These are phyloP conservation scores for Beaufortia kweichowensis DNA, from an alignment of 2,113 vertebrate genomes.

Conservation along the genomic window DNA sequence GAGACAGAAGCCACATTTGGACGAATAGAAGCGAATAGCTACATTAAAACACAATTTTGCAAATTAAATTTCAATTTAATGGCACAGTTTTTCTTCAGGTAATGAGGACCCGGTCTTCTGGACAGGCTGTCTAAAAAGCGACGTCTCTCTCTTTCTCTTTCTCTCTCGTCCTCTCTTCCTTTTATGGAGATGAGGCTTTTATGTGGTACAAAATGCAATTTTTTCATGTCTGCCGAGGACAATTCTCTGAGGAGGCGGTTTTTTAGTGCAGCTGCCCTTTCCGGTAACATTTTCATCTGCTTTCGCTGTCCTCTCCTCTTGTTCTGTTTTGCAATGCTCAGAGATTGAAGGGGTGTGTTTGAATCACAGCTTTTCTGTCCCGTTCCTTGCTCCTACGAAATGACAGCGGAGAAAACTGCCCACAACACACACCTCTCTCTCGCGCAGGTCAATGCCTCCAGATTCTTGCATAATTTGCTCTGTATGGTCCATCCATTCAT, in stretches of 20 bases:
- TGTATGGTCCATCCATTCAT: too few relatives aligned
- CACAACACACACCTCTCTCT: neutral
- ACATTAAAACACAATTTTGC: slow-evolving; percentile 73
- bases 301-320: slow-evolving; percentile 22
- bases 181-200: slow-evolving; percentile 34
- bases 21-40: slow-evolving; percentile 68
- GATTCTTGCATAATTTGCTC: neutral
- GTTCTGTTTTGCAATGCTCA: slow-evolving; percentile 16
- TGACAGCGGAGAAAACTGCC: neutral
- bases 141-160: slow-evolving; percentile 49
- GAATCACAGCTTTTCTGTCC: slow-evolving; percentile 14
- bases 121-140: slow-evolving; percentile 46
- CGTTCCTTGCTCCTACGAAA: neutral
- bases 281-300: slow-evolving; percentile 46
- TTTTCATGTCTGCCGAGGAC: slow-evolving; percentile 35
- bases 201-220: slow-evolving; percentile 44
- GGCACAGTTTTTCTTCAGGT: slow-evolving; percentile 74
- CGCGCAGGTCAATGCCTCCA: neutral
- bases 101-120: slow-evolving; percentile 52
- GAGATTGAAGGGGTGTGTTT: slow-evolving; percentile 1
- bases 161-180: slow-evolving; percentile 41
- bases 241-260: slow-evolving; percentile 35
- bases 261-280: slow-evolving; percentile 44
- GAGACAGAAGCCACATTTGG: slow-evolving; percentile 64
- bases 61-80: slow-evolving; percentile 78